Percentiles rank a stretch among this genome's conserved stretches.
phyloP scores from a whole-genome alignment of 2,797 vertebrate species.

The Propithecus perrieri region DNA sequence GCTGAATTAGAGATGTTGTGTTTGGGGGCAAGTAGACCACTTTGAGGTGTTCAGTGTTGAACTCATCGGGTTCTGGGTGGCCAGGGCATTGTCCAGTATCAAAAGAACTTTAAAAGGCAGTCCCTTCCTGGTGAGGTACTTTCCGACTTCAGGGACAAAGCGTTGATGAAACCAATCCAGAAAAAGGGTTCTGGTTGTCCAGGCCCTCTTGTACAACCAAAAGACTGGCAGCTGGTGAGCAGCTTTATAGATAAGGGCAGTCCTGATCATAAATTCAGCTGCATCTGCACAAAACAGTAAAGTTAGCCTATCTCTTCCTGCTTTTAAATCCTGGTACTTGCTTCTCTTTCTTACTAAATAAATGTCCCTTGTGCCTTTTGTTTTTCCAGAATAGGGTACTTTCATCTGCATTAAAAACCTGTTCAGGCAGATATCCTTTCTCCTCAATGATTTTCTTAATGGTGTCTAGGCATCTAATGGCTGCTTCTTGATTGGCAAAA shows the following conservation, averaged over 20 bases:
- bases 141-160: background rate
- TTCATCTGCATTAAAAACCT: background rate
- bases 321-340: background rate
- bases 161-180: background rate
- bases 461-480: background rate
- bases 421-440: background rate
- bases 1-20: background rate
- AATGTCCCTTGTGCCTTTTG: background rate
- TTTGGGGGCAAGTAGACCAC: background rate
- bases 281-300: background rate
- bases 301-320: background rate
- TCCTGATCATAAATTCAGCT: background rate
- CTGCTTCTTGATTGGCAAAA: background rate
- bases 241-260: background rate
- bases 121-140: background rate
- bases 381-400: background rate
- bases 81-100: background rate
- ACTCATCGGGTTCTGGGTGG: background rate
- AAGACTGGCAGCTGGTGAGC: background rate
- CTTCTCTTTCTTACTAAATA: background rate
- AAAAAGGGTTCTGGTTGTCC: background rate
- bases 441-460: background rate
- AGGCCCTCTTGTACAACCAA: background rate
- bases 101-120: background rate
- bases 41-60: background rate